phyloP scores from a whole-genome alignment of 2,113 vertebrate genomes.

The Platichthys flesus region DNA sequence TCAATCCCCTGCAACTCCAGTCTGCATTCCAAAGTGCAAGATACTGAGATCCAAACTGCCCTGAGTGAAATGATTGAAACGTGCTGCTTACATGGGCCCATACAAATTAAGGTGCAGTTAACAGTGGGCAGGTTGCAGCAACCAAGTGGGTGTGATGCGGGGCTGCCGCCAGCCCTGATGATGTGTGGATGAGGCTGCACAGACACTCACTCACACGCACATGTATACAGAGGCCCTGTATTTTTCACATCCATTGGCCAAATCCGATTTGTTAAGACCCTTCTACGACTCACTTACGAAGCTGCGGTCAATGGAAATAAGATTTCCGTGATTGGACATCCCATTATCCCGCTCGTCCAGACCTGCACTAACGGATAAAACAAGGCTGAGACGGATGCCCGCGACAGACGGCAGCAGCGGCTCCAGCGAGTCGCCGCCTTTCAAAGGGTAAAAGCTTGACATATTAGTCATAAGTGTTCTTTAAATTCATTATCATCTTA shows the following conservation, averaged over 20 bases:
- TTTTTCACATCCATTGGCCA: conserved; percentile 85
- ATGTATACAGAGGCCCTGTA: conserved; percentile 73
- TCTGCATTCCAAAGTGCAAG: background rate
- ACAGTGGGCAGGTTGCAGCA: conserved; percentile 33
- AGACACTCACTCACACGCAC: conserved; percentile 69
- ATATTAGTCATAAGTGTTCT: conserved; percentile 88
- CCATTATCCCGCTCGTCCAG: conserved; percentile 85
- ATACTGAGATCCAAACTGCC: too few relatives aligned
- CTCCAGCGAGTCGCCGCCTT: conserved; percentile 83
- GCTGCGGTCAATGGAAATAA: conserved; percentile 85
- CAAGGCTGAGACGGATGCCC: conserved; percentile 77
- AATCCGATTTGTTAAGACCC: conserved; percentile 88
- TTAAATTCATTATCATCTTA: conserved; percentile 89
- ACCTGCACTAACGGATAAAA: conserved; percentile 78
- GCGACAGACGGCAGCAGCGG: conserved; percentile 81
- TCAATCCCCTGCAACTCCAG: background rate
- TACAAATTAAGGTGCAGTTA: conserved; percentile 35
- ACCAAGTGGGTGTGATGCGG: conserved; percentile 58
- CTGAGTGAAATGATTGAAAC: conserved; percentile 10
- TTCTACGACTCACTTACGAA: conserved; percentile 86
- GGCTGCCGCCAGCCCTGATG: conserved; percentile 68
- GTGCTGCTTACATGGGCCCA: conserved; percentile 1
- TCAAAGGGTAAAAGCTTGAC: conserved; percentile 86
- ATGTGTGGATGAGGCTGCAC: conserved; percentile 76
- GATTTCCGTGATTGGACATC: conserved; percentile 88